A percentile compares a stretch with the other conserved stretches of the same genome.
These are phyloP conservation scores for Caenorhabditis doughertyi DNA, from an alignment of 2,888 invertebrate species.

Conservation along the genomic window DNA sequence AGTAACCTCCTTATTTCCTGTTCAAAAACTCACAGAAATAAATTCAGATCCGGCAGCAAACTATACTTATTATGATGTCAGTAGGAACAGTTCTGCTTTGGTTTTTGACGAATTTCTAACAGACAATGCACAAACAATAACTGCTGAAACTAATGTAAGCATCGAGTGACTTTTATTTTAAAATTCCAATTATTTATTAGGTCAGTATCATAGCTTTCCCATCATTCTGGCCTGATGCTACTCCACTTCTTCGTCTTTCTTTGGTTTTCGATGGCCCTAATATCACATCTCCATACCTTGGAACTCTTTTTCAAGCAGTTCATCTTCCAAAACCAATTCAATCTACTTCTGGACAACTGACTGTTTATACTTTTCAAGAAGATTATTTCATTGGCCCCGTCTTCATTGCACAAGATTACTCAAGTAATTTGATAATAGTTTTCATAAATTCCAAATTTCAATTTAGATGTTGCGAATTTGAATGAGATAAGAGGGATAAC, in stretches of 20 bases:
- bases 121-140: conserved; percentile 27
- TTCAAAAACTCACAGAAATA: neutral
- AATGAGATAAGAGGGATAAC: conserved; percentile 24
- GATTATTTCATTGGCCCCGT: conserved; percentile 27
- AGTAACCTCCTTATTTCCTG: neutral
- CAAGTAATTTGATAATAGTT: conserved; percentile 6
- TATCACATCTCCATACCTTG: conserved; percentile 26
- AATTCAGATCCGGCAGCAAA: conserved; percentile 17
- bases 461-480: conserved; percentile 21
- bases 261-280: conserved; percentile 45
- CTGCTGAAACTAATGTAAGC: conserved; percentile 42
- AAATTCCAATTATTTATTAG: conserved; percentile 1
- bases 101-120: conserved; percentile 38
- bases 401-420: conserved; percentile 40
- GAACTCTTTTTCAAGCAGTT: conserved; percentile 45
- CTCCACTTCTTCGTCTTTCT: conserved; percentile 36
- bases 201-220: conserved; percentile 41
- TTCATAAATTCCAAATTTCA: neutral
- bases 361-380: conserved; percentile 47
- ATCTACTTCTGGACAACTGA: conserved; percentile 19
- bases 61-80: neutral
- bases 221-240: conserved; percentile 20
- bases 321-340: conserved; percentile 12
- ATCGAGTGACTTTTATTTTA: neutral
- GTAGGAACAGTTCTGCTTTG: conserved; percentile 15